Conservation (phyloP, 2,113 vertebrate genomes). For the Felis chaus region DNA sequence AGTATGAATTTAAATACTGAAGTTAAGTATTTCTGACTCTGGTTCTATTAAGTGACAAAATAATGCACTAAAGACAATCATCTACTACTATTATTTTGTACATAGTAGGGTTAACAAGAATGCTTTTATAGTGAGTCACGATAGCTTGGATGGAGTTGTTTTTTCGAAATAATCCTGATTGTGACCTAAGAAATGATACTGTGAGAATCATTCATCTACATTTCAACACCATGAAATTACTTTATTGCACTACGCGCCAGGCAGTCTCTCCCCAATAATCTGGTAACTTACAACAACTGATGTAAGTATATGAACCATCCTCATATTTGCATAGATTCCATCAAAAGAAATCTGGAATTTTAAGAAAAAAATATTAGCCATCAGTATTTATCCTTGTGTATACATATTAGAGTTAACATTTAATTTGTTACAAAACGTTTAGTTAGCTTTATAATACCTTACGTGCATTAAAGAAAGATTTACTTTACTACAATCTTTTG, state of each 20-base stretch:
- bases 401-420: not conserved
- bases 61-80: not conserved
- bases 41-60: slow-evolving; percentile 1
- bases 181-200: slow-evolving; percentile 20
- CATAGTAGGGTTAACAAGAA: not conserved
- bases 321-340: slow-evolving; percentile 99
- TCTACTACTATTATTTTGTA: not conserved
- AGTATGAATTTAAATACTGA: slow-evolving; percentile 6
- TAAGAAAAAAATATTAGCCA: slow-evolving; percentile 54
- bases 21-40: not conserved
- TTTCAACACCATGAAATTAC: slow-evolving; percentile 33
- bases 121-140: not conserved
- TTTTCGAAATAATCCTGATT: slow-evolving; percentile 45
- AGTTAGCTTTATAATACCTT: not conserved
- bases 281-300: slow-evolving; percentile 96
- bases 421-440: slow-evolving; percentile 26
- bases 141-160: not conserved
- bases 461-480: not conserved
- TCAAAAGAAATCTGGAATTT: slow-evolving; percentile 94
- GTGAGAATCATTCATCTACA: slow-evolving; percentile 22
- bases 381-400: not conserved
- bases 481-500: slow-evolving; percentile 23
- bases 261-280: slow-evolving; percentile 44
- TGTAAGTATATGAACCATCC: slow-evolving; percentile 99
- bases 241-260: slow-evolving; percentile 2